Conservation (phyloP, 2,888 invertebrate genomes). For the Apodemia duryi region DNA sequence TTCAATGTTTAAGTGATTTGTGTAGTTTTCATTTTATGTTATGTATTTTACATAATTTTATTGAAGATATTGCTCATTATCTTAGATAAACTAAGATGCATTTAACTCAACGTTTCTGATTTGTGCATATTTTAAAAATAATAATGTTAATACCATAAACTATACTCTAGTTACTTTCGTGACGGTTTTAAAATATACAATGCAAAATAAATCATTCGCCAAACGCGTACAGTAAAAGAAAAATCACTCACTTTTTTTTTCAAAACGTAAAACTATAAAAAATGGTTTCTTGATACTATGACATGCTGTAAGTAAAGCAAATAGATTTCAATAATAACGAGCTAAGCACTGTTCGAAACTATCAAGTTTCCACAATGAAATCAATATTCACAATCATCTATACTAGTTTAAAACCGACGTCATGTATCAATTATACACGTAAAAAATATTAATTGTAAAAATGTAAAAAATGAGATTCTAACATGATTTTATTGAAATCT, state of each 20-base stretch:
- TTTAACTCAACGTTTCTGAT: too few relatives aligned
- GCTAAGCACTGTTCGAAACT: background rate
- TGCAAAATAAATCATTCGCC: too few relatives aligned
- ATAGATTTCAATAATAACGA: constrained; percentile 15
- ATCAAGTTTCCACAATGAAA: background rate
- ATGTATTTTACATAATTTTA: too few relatives aligned
- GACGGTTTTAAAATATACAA: too few relatives aligned
- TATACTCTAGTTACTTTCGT: too few relatives aligned
- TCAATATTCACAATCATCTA: background rate
- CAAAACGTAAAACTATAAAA: background rate
- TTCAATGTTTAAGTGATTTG: background rate
- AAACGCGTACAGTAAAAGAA: too few relatives aligned
- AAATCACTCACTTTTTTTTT: too few relatives aligned
- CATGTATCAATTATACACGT: background rate
- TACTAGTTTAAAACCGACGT: background rate
- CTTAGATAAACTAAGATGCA: too few relatives aligned
- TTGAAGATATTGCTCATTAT: too few relatives aligned
- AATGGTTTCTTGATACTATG: constrained; percentile 6
- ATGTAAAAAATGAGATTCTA: constrained; percentile 21
- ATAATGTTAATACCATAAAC: too few relatives aligned
- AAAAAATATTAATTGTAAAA: constrained; percentile 8
- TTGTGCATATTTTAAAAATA: too few relatives aligned
- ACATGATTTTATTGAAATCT: constrained; percentile 20
- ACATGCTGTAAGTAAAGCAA: constrained; percentile 17
- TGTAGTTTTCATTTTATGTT: too few relatives aligned